phyloP scores from a whole-genome alignment of 1,140 invertebrate genomes.

The Mycetomoellerius zeteki region DNA sequence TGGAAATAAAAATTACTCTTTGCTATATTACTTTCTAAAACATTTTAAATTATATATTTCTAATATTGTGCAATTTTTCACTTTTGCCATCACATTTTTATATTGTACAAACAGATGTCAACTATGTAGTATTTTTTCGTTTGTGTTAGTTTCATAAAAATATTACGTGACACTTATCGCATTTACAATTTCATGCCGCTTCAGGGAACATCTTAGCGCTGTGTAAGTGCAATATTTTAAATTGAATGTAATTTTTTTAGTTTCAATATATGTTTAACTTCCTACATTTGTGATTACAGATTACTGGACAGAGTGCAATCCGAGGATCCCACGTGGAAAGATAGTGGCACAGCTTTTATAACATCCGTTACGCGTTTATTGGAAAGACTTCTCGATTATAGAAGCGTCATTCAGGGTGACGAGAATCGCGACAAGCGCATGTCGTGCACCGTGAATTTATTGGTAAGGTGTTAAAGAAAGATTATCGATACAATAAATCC shows the following conservation, averaged over 20 bases:
- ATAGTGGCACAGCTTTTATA: slow-evolving; percentile 96
- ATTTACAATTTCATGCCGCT: slow-evolving; percentile 84
- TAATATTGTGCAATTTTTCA: not conserved
- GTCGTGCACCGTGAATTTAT: slow-evolving; percentile 98
- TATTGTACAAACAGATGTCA: not conserved
- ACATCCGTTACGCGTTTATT: slow-evolving; percentile 95
- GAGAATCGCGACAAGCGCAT: slow-evolving; percentile 97
- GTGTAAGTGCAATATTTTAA: slow-evolving; percentile 90
- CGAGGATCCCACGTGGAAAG: slow-evolving; percentile 95
- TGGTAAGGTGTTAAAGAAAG: slow-evolving; percentile 88
- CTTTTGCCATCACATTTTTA: not conserved
- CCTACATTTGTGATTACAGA: slow-evolving; percentile 86
- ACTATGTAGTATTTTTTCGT: not conserved
- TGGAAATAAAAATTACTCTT: not conserved
- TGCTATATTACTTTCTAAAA: not conserved
- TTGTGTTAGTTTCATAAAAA: not conserved
- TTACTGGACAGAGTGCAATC: slow-evolving; percentile 95
- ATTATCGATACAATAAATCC: not conserved
- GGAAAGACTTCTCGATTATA: slow-evolving; percentile 96
- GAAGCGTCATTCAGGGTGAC: slow-evolving; percentile 96
- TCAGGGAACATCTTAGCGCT: slow-evolving; percentile 96
- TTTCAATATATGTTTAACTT: not conserved
- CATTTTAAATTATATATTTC: not conserved
- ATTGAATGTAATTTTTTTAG: slow-evolving; percentile 9
- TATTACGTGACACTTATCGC: slow-evolving; percentile 7